Base-by-base conservation (phyloP, 2,888 invertebrate species). In the Mycogona germanica region DNA sequence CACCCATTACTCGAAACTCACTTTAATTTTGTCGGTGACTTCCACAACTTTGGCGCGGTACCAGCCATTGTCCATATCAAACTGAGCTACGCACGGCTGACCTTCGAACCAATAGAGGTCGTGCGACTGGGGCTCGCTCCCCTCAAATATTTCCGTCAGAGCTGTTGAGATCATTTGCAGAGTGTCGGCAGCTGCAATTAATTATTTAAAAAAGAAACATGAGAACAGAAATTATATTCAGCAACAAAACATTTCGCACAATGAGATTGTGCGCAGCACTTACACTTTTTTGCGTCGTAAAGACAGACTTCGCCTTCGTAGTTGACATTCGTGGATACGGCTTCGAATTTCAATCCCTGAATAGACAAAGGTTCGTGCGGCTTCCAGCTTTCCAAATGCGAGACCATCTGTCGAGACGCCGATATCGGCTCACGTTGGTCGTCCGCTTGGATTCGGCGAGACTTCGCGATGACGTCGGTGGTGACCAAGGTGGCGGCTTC, bases 61-160 rank as follows among this genome's bases (percentile, higher is more conserved):
- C 75, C 82, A 84, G 17, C 72, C 70, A 9, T 76, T 73, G 64
- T 86, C 81, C 17, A 73, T 59, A 61, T 77, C 78, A 67, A 77
- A 87, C 55, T 75, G 71, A 0, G 81, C 84, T 29, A 83, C 72
- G 64, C 84, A 86, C 3, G 81, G 73, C 58, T 83, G 80, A 1
- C 80, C 82, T 2, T 71, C 65, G 4, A 68, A 63, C 82, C 80
- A 84, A 56, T 71, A 69, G n/a, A 65, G 64, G 58, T 73, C 74
- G 50, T 71, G 67, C 12, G 73, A 69, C 62, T 73, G 72, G 0
- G 73, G 71, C 52, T 72, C 69, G 0, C 72, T 67, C 12, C 70
- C 63, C 26, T 68, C 68, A 61, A 76, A 78, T 44, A 73, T 70
- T 1, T 71, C 66, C 28, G 71, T 67, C 4, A 82, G 68, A 7